Base-by-base conservation (phyloP, 2,113 vertebrate genomes). In the Pituophis catenifer region DNA sequence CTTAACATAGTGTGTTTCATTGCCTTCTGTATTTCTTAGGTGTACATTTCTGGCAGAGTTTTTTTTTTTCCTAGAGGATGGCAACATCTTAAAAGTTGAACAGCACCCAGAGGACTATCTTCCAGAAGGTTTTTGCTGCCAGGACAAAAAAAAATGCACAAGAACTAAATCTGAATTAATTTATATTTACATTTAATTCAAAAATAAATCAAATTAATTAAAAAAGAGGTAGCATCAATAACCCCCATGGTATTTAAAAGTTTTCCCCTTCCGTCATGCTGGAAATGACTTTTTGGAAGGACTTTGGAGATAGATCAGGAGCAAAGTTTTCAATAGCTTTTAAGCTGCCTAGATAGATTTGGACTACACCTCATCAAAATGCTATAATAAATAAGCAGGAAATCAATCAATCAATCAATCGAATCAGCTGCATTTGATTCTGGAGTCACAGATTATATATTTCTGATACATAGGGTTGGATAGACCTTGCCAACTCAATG, bases 1-100 rank as follows among this genome's bases (percentile, higher is more conserved):
- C 89, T 88, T 52, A 24, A 1, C 0, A 0, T 93, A 44, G 10
- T 55, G 62, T 38, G 21, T 33, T 29, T 2, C 23, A 0, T 7
- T 75, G 17, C 12, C 58, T 81, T 48, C 33, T 48, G 8, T 21
- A 21, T 81, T 81, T 81, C 75, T 81, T 81, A 81, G 33, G 0
- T 81, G 17, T 81, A 8, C 17, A 44, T 44, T 44, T 81, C 33
- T 81, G 33, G 33, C 75, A 81, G 75, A 19, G 33, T 1, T 38
- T 9, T 21, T 81, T 81, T 65, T 70, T 44, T 81, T 21, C 33
- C 75, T 81, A 44, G 75, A 44, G 33, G 15, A 81, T 81, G 70
- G 33, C 70, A 81, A 38, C 33, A 81, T 81, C n/a, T 81, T 81
- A 38, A 81, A 81, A 81, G 70, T 38, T 81, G 33, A 44, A 81